phyloP scores from a whole-genome alignment of 2,888 invertebrate genomes.

The Autographa pulchrina region DNA sequence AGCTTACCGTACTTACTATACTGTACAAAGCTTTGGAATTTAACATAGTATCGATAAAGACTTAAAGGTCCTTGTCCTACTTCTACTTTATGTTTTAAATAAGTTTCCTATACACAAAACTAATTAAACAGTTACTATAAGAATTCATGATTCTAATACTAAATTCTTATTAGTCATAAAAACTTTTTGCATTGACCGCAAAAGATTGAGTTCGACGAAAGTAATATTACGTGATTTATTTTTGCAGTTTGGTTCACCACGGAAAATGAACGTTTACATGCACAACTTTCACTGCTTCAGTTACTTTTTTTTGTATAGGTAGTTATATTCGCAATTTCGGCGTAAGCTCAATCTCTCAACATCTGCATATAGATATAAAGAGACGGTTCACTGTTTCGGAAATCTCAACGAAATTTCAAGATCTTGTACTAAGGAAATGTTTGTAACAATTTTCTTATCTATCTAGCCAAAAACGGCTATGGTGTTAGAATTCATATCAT shows the following conservation, averaged over 20 bases:
- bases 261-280: neutral
- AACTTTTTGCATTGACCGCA: slow-evolving; percentile 17
- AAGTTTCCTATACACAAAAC: neutral
- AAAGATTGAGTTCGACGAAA: neutral
- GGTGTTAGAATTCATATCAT: slow-evolving; percentile 75
- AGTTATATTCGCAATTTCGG: slow-evolving; percentile 9
- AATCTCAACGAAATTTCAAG: neutral
- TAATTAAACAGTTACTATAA: slow-evolving; percentile 7
- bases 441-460: slow-evolving; percentile 45
- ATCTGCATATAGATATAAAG: neutral
- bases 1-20: slow-evolving; percentile 17
- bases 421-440: neutral
- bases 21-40: slow-evolving; percentile 29
- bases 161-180: neutral
- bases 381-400: neutral
- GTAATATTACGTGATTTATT: neutral
- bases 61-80: slow-evolving; percentile 25
- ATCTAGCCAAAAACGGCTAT: slow-evolving; percentile 45
- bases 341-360: neutral
- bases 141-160: neutral
- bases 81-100: slow-evolving; percentile 6
- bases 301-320: neutral
- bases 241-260: neutral
- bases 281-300: slow-evolving; percentile 20
- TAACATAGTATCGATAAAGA: neutral